Evolutionary conservation across 2,888 invertebrate species (phyloP).

Genomic region (Tortricodes alternella): DNA sequence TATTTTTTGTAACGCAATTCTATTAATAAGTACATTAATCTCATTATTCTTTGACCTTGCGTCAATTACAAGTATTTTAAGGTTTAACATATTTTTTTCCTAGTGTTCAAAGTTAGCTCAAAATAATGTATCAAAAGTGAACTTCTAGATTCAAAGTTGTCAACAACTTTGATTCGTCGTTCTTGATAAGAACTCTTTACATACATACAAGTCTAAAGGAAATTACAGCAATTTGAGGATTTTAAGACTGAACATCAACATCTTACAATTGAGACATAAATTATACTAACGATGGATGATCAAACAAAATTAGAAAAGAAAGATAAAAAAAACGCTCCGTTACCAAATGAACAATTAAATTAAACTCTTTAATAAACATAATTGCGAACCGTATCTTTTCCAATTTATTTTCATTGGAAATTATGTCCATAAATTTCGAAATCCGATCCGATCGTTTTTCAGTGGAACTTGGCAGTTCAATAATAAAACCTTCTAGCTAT

Average conservation of each 20-base stretch:
- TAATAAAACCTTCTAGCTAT: conserved; percentile 12
- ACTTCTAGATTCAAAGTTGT: no score
- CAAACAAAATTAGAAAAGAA: background rate
- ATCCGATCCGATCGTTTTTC: conserved; percentile 3
- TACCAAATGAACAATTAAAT: background rate
- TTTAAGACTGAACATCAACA: background rate
- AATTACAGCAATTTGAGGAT: no score
- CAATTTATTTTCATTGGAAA: conserved; percentile 9
- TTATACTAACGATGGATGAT: background rate
- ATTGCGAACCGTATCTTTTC: background rate
- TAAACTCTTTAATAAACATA: conserved; percentile 1
- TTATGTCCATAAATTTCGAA: conserved; percentile 7
- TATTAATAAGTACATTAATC: no score
- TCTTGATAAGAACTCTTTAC: background rate
- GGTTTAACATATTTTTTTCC: no score
- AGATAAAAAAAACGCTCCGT: background rate
- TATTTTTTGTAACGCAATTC: no score
- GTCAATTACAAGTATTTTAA: no score
- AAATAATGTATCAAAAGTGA: no score
- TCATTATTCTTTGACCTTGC: no score
- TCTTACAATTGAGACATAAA: background rate
- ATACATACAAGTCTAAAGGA: no score
- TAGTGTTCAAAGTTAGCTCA: no score
- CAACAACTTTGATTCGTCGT: background rate
- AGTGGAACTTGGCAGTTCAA: conserved; percentile 12